phyloP scores from a whole-genome alignment of 2,113 vertebrate species.

The Microtus pennsylvanicus region DNA sequence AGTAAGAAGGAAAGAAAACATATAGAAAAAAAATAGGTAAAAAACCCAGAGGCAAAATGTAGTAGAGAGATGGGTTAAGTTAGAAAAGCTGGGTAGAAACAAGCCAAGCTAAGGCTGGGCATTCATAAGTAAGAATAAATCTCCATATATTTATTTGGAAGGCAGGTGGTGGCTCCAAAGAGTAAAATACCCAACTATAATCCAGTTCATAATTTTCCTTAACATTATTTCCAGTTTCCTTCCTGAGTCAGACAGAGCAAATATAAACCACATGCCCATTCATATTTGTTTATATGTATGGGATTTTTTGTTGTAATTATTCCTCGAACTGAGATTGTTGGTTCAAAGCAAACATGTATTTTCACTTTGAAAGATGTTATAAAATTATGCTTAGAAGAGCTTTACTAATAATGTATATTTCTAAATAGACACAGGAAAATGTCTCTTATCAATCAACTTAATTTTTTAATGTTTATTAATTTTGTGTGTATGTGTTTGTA shows the following conservation, averaged over 20 bases:
- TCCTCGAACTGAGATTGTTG: slow-evolving; percentile 5
- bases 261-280: not conserved
- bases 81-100: too few relatives aligned
- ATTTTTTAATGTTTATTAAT: not conserved
- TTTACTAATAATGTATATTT: slow-evolving; percentile 45
- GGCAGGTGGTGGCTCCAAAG: too few relatives aligned
- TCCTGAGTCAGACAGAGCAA: slow-evolving; percentile 47
- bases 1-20: too few relatives aligned
- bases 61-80: too few relatives aligned
- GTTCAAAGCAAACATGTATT: slow-evolving; percentile 22
- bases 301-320: slow-evolving; percentile 5
- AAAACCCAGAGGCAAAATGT: too few relatives aligned
- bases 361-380: slow-evolving; percentile 45
- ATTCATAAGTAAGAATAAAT: too few relatives aligned
- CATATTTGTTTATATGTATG: slow-evolving; percentile 13
- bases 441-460: not conserved
- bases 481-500: not conserved
- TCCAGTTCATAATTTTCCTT: slow-evolving; percentile 4
- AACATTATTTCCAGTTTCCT: slow-evolving; percentile 28
- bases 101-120: too few relatives aligned
- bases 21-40: too few relatives aligned
- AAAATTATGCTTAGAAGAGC: slow-evolving; percentile 28
- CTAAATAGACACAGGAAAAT: slow-evolving; percentile 30
- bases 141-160: too few relatives aligned
- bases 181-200: too few relatives aligned